A percentile compares a stretch with the other conserved stretches of the same genome.
Evolutionary conservation across 1,140 invertebrate genomes (phyloP).

Genomic region (Coelopa frigida): DNA sequence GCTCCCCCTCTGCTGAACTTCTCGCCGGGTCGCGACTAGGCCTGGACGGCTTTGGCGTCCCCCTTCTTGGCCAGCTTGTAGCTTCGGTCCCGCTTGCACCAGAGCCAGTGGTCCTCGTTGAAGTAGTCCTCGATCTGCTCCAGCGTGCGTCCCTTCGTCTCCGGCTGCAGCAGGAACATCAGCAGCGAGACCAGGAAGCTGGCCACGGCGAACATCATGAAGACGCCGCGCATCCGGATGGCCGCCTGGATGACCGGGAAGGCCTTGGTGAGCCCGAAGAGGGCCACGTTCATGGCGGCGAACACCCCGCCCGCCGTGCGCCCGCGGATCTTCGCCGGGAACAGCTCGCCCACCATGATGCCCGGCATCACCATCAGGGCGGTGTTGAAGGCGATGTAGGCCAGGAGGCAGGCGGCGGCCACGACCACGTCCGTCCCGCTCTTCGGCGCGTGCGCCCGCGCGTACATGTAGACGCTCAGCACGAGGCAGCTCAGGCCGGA

Average conservation of each 20-base stretch:
- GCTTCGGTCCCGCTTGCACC: constrained; percentile 45
- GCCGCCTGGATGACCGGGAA: constrained; percentile 55
- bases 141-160: constrained; percentile 71
- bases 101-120: constrained; percentile 56
- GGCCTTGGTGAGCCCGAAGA: constrained; percentile 66
- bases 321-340: constrained; percentile 58
- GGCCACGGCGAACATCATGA: constrained; percentile 60
- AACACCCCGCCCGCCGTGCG: constrained; percentile 62
- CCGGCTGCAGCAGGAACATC: constrained; percentile 66
- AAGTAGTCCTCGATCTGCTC: constrained; percentile 76
- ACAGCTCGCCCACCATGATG: constrained; percentile 63
- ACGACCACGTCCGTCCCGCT: constrained; percentile 45
- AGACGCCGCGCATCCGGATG: constrained; percentile 57
- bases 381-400: constrained; percentile 63
- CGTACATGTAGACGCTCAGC: constrained; percentile 50
- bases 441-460: constrained; percentile 36
- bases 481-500: constrained; percentile 54
- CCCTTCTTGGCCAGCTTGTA: constrained; percentile 31
- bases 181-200: constrained; percentile 59
- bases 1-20: no score
- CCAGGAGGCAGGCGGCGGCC: constrained; percentile 50
- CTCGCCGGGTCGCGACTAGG: no score
- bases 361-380: constrained; percentile 64
- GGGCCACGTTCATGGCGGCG: constrained; percentile 56
- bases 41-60: no score